Conservation (phyloP, 2,113 vertebrate genomes). For the Thinocorus orbignyianus region DNA sequence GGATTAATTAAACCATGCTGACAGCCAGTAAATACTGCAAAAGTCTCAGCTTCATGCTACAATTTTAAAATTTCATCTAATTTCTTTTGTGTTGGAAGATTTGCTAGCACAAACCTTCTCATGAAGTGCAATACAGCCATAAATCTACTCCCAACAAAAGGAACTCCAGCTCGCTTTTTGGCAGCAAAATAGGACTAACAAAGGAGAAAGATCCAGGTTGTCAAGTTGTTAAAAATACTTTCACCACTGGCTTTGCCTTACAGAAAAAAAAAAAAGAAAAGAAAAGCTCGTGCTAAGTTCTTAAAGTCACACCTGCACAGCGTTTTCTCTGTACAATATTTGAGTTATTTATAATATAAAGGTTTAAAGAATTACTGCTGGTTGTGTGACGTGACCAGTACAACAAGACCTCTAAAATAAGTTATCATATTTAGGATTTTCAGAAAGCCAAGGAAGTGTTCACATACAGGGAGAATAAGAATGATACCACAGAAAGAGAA, state of each 20-base stretch:
- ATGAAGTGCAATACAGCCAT: background rate
- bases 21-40: background rate
- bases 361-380: background rate
- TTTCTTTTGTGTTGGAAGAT: background rate
- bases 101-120: background rate
- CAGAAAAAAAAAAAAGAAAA: background rate
- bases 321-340: background rate
- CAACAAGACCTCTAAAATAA: background rate
- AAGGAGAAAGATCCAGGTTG: background rate
- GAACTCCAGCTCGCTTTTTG: background rate
- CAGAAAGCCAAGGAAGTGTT: background rate
- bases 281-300: background rate
- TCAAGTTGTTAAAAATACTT: background rate
- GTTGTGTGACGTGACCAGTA: background rate
- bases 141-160: background rate
- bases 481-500: background rate
- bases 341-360: background rate
- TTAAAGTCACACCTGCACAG: background rate
- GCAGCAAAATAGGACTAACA: background rate
- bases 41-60: background rate
- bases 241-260: background rate
- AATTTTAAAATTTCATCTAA: background rate
- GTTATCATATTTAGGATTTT: background rate
- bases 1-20: background rate
- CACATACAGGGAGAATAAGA: background rate